Evolutionary conservation across 92 coral and sea anemone species (phyloP).

Genomic region (Porites lobata): DNA sequence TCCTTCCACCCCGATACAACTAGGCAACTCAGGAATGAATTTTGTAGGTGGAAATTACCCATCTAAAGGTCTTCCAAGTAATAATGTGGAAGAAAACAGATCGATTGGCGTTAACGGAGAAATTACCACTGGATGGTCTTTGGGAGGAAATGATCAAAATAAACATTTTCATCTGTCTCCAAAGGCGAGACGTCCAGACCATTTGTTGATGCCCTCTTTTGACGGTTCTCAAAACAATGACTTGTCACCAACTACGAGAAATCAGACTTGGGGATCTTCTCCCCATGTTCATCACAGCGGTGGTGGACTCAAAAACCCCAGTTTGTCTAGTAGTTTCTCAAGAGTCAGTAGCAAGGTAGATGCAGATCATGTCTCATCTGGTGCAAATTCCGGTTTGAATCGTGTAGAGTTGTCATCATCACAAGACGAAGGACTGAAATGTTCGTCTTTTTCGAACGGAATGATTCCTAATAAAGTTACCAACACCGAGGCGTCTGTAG

Average conservation of each 20-base stretch:
- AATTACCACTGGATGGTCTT: background rate
- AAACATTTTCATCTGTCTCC: slow-evolving; percentile 2
- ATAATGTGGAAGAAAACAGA: background rate
- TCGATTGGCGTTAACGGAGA: background rate
- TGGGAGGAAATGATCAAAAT: background rate
- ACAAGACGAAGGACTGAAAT: slow-evolving; percentile 9
- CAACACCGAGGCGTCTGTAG: background rate
- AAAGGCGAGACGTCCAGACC: slow-evolving; percentile 12
- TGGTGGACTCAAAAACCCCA: background rate
- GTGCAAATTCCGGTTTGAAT: background rate
- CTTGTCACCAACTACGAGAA: background rate
- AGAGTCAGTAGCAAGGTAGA: background rate
- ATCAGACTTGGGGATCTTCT: slow-evolving; percentile 17
- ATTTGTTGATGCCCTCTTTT: background rate
- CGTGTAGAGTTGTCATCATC: background rate
- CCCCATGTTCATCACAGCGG: background rate
- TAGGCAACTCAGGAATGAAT: background rate
- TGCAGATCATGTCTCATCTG: background rate
- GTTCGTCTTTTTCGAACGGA: slow-evolving; percentile 11
- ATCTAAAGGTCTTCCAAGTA: slow-evolving; percentile 7
- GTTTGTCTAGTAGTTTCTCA: background rate
- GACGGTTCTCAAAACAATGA: background rate
- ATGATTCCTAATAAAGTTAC: slow-evolving; percentile 17
- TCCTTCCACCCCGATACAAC: background rate
- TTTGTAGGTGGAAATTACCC: background rate